Evolutionary conservation across 2,113 vertebrate species (phyloP).

Genomic region (Cynopterus brachyotis): DNA sequence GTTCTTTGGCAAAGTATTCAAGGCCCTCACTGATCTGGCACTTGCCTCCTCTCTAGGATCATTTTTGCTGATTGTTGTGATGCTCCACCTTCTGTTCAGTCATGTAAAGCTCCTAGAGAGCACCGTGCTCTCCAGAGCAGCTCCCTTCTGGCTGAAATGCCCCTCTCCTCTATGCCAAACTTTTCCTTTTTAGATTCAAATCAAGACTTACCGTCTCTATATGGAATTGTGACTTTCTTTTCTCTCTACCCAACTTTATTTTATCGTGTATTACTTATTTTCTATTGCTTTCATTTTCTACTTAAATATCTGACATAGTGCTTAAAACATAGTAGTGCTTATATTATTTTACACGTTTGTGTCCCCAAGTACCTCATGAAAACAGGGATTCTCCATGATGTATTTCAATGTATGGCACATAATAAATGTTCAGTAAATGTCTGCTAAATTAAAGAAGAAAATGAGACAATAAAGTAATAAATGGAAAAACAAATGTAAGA

Average conservation of each 20-base stretch:
- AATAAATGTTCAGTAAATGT: neutral
- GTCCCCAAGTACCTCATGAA: neutral
- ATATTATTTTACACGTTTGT: neutral
- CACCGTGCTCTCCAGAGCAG: neutral
- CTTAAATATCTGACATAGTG: neutral
- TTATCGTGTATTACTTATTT: neutral
- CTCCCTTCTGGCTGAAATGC: neutral
- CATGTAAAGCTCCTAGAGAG: neutral
- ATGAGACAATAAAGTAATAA: neutral
- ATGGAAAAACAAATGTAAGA: neutral
- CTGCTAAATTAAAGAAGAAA: neutral
- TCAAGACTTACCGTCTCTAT: neutral
- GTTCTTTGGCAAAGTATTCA: neutral
- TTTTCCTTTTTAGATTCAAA: neutral
- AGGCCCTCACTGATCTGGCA: neutral
- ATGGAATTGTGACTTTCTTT: neutral
- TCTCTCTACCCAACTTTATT: neutral
- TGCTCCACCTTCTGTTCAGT: neutral
- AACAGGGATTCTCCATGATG: neutral
- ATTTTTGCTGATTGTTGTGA: neutral
- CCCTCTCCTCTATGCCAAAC: neutral
- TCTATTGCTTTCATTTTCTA: neutral
- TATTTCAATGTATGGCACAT: neutral
- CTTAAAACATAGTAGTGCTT: neutral
- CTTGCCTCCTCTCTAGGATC: neutral